A percentile compares a stretch with the other conserved stretches of the same genome.
Conservation (phyloP, 2,888 invertebrate genomes). For the Brachypterus glaber region DNA sequence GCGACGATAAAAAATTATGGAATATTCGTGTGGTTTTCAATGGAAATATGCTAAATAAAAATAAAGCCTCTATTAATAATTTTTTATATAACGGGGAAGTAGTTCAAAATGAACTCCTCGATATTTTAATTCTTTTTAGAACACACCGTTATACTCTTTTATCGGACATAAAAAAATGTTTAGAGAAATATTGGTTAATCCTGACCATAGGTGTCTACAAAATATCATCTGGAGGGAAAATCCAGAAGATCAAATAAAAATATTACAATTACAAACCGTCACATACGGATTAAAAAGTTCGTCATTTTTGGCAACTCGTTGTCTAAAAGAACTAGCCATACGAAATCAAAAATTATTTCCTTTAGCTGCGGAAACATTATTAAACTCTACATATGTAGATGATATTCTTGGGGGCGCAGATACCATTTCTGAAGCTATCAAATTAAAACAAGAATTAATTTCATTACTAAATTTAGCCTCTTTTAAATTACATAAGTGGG, state of each 20-base stretch:
- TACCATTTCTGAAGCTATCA: not conserved
- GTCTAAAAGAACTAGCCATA: slow-evolving; percentile 11
- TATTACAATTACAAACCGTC: slow-evolving; percentile 14
- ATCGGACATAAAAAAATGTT: slow-evolving; percentile 17
- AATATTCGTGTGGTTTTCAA: slow-evolving; percentile 17
- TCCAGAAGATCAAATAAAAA: slow-evolving; percentile 3
- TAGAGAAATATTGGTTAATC: slow-evolving; percentile 10
- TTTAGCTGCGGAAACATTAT: slow-evolving; percentile 10
- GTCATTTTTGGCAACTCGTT: slow-evolving; percentile 14
- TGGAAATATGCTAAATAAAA: slow-evolving; percentile 16
- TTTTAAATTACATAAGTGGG: slow-evolving; percentile 16
- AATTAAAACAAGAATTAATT: slow-evolving; percentile 6
- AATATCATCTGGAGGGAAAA: slow-evolving; percentile 17
- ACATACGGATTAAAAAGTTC: slow-evolving; percentile 16
- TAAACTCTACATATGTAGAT: slow-evolving; percentile 15
- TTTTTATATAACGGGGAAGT: slow-evolving; percentile 12
- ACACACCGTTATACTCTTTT: slow-evolving; percentile 12
- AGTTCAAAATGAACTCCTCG: slow-evolving; percentile 15
- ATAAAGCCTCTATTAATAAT: slow-evolving; percentile 15
- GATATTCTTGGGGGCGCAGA: slow-evolving; percentile 11
- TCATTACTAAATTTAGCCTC: slow-evolving; percentile 5
- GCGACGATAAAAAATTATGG: slow-evolving; percentile 14
- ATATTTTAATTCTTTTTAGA: slow-evolving; percentile 15
- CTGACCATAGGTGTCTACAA: slow-evolving; percentile 11
- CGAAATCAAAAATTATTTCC: slow-evolving; percentile 8